phyloP scores from a whole-genome alignment of 2,888 invertebrate genomes.

The Habroteleia sp. region DNA sequence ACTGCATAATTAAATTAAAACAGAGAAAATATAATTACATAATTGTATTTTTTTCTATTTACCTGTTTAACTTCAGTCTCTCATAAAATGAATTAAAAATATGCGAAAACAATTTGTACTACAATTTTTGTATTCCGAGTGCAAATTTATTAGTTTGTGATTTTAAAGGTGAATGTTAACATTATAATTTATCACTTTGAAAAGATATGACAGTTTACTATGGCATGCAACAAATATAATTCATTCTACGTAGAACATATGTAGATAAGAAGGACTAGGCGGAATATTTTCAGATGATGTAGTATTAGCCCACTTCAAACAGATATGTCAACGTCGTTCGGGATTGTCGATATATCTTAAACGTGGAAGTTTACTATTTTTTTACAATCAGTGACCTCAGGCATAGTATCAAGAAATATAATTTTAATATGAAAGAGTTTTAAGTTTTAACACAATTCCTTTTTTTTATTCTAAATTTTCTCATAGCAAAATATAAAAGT shows the following conservation, averaged over 20 bases:
- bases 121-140: too few species aligned
- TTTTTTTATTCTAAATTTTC: too few species aligned
- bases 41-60: too few species aligned
- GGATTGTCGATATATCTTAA: constrained; percentile 21
- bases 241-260: constrained; percentile 42
- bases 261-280: constrained; percentile 44
- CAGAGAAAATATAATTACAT: too few species aligned
- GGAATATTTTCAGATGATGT: constrained; percentile 58
- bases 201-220: constrained; percentile 16
- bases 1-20: too few species aligned
- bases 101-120: too few species aligned
- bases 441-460: too few species aligned
- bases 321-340: constrained; percentile 44
- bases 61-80: too few species aligned
- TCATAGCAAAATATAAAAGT: too few species aligned
- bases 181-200: constrained; percentile 5
- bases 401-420: constrained; percentile 9
- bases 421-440: too few species aligned
- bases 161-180: neutral
- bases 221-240: constrained; percentile 27
- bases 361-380: constrained; percentile 2
- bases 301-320: constrained; percentile 51
- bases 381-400: constrained; percentile 22
- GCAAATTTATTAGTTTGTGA: neutral
- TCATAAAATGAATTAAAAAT: too few species aligned